phyloP scores from a whole-genome alignment of 2,888 invertebrate genomes.

The Aphelenchoides bicaudatus region DNA sequence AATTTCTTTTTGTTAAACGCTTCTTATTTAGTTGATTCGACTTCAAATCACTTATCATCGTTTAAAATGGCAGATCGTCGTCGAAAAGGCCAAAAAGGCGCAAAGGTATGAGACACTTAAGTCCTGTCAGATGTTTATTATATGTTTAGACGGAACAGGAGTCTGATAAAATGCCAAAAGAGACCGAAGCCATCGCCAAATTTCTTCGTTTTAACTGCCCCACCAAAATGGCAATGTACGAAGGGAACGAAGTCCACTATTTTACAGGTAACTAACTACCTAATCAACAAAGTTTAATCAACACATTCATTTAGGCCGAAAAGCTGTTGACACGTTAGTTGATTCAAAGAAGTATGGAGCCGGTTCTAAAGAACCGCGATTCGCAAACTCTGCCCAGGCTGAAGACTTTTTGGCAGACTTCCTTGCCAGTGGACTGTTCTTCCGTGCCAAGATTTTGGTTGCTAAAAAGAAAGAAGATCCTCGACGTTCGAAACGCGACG shows the following conservation, averaged over 20 bases:
- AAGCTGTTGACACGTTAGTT: constrained; percentile 85
- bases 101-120: too few relatives aligned
- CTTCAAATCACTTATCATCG: too few relatives aligned
- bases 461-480: constrained; percentile 52
- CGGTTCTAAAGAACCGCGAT: constrained; percentile 70
- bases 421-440: constrained; percentile 48
- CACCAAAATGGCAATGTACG: constrained; percentile 88
- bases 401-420: constrained; percentile 27
- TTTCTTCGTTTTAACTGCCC: constrained; percentile 89
- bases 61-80: too few relatives aligned
- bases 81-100: too few relatives aligned
- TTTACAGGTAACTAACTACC: constrained; percentile 73
- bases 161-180: too few relatives aligned
- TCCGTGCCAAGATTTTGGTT: constrained; percentile 56
- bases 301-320: constrained; percentile 63
- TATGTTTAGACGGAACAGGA: too few relatives aligned
- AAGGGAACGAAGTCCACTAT: constrained; percentile 92
- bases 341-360: constrained; percentile 83
- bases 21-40: too few relatives aligned
- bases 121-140: too few relatives aligned
- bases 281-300: constrained; percentile 21
- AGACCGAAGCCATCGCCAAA: constrained; percentile 87
- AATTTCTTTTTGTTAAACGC: too few relatives aligned
- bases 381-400: constrained; percentile 69
- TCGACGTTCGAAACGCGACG: constrained; percentile 43